phyloP scores from a whole-genome alignment of 2,888 invertebrate species.

The Morpho deidamia region DNA sequence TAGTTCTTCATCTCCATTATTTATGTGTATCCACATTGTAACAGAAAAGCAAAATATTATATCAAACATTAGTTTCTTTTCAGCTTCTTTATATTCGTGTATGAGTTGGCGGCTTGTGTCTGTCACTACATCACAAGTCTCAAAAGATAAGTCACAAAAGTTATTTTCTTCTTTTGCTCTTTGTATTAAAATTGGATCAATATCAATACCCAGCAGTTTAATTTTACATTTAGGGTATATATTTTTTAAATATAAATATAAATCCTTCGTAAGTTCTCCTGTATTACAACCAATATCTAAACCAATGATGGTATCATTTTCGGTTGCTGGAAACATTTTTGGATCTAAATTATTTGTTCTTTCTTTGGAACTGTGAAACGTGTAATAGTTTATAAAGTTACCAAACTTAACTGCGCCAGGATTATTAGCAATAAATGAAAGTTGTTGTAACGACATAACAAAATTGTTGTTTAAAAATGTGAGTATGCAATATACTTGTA shows the following conservation, averaged over 20 bases:
- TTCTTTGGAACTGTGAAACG: slow-evolving; percentile 85
- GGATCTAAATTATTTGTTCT: slow-evolving; percentile 79
- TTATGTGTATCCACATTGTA: slow-evolving; percentile 95
- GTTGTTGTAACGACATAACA: background rate
- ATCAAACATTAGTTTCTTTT: slow-evolving; percentile 77
- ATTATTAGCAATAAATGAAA: slow-evolving; percentile 71
- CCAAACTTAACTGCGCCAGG: slow-evolving; percentile 89
- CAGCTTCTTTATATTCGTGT: slow-evolving; percentile 59
- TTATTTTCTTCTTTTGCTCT: slow-evolving; percentile 79
- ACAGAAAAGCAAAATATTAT: slow-evolving; percentile 88
- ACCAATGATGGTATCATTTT: slow-evolving; percentile 55
- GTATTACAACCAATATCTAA: slow-evolving; percentile 89
- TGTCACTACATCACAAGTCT: slow-evolving; percentile 80
- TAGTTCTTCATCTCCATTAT: slow-evolving; percentile 87
- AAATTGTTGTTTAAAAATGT: no score
- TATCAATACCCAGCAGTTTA: slow-evolving; percentile 83
- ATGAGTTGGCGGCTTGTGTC: slow-evolving; percentile 48
- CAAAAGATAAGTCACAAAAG: slow-evolving; percentile 69
- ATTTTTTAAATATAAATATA: slow-evolving; percentile 72
- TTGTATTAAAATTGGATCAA: slow-evolving; percentile 83
- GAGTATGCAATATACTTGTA: no score
- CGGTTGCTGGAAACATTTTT: slow-evolving; percentile 48
- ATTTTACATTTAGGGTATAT: slow-evolving; percentile 48
- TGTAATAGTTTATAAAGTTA: slow-evolving; percentile 93
- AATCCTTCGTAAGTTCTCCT: slow-evolving; percentile 83